A percentile compares a stretch with the other conserved stretches of the same genome.
Conservation (phyloP, 2,888 invertebrate species). For the Scaptomyza parva region DNA sequence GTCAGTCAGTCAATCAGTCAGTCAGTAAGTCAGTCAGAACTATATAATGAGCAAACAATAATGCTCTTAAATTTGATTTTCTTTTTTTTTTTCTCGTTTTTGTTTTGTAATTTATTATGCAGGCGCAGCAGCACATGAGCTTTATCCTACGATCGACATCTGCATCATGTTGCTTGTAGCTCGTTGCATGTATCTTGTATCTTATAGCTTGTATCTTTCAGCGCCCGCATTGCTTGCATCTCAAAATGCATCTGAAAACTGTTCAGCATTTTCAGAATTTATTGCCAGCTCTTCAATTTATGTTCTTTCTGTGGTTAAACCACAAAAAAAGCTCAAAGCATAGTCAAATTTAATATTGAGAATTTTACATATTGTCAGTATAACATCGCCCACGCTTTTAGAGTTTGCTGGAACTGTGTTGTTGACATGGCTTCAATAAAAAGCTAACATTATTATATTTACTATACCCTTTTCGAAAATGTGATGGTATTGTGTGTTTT, state of each 20-base stretch:
- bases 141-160: constrained; percentile 30
- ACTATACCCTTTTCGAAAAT: not conserved
- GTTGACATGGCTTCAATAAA: constrained; percentile 40
- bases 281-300: constrained; percentile 64
- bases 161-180: constrained; percentile 19
- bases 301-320: constrained; percentile 57
- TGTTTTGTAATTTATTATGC: constrained; percentile 51
- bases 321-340: constrained; percentile 18
- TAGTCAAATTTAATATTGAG: constrained; percentile 47
- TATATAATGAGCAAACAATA: constrained; percentile 71
- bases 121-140: constrained; percentile 44
- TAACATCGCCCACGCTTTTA: constrained; percentile 41
- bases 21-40: constrained; percentile 28
- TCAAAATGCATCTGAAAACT: constrained; percentile 52
- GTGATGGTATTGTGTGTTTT: not conserved
- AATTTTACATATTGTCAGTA: constrained; percentile 25
- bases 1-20: constrained; percentile 22
- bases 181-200: too few relatives aligned
- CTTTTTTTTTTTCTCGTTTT: constrained; percentile 39
- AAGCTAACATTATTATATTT: too few relatives aligned
- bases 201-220: constrained; percentile 15
- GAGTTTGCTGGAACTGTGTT: constrained; percentile 37
- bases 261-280: constrained; percentile 57
- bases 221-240: constrained; percentile 61
- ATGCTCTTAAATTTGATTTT: constrained; percentile 66